A percentile compares a stretch with the other conserved stretches of the same genome.
Conservation (phyloP, 2,113 vertebrate species). For the Hypanus sabinus region DNA sequence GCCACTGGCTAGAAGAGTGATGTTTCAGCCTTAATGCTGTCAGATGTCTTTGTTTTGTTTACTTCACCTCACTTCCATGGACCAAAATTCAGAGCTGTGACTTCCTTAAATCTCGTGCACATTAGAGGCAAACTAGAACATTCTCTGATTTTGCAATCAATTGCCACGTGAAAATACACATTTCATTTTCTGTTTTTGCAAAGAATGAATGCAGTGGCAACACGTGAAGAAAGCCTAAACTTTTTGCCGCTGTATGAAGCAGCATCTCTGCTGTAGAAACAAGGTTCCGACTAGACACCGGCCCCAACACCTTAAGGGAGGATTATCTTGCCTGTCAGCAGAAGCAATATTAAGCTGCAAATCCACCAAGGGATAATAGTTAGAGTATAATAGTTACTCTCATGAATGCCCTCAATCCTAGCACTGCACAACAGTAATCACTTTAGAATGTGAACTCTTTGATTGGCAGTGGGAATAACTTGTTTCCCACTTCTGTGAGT, state of each 20-base stretch:
- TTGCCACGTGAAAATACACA: not conserved
- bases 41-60: not conserved
- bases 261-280: not conserved
- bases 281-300: not conserved
- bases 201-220: no score
- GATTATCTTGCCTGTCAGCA: not conserved
- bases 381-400: no score
- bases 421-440: not conserved
- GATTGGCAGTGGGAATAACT: not conserved
- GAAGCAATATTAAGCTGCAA: slow-evolving; percentile 21
- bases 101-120: not conserved
- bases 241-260: not conserved
- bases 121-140: not conserved
- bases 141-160: not conserved
- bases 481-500: not conserved
- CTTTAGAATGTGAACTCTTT: not conserved
- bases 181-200: no score
- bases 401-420: not conserved
- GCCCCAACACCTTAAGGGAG: not conserved
- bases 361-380: no score
- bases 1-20: not conserved
- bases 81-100: not conserved
- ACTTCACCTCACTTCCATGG: not conserved
- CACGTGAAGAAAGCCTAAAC: not conserved
- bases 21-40: not conserved